Base-by-base conservation (phyloP, 2,888 invertebrate genomes). In the Zaprionus lineosus region DNA sequence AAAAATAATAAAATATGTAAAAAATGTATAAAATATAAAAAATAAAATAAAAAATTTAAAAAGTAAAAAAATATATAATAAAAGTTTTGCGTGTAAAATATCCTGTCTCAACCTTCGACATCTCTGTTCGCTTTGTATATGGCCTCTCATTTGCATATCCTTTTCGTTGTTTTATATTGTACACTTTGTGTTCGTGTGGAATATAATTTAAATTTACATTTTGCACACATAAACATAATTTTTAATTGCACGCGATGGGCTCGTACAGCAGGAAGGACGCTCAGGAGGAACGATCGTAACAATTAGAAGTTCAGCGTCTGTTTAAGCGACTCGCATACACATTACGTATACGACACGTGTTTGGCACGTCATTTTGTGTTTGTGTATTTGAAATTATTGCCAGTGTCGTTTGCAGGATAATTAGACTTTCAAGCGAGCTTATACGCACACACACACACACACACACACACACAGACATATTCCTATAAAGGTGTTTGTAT, bases 231-330 rank as follows among this genome's bases (percentile, higher is more conserved):
- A 75, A 84, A 69, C 69, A 84, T 66, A 47, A 84, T 63, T 74
- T 84, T 69, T 72, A 82, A 79, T 82, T 74, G 79, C 57, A 71
- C 85, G 51, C 79, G 16, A 46, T 37, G 75, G 83, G 55, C 62
- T 59, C 68, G 55, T 77, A 65, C 40, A 43, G 46, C 33, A 55
- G 59, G 47, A 40, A 47, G 50, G 28, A 73, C 46, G 62, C 58
- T 58, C 68, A 61, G 29, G 15, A 29, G 18, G 11, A 6, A 26
- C 6, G 15, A 8, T 31, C 5, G 28, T 51, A 41, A 16, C 37
- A 47, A 51, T 58, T 50, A n/a, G n/a, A n/a, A n/a, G n/a, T n/a
- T n/a, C n/a, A n/a, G n/a, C n/a, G n/a, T n/a, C n/a, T n/a, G n/a
- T 34, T 34, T 7, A n/a, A n/a, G 9, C 8, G 5, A 9, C 28